These are phyloP conservation scores for Heliconius cydno DNA, from an alignment of 2,888 invertebrate species.

Conservation along the genomic window DNA sequence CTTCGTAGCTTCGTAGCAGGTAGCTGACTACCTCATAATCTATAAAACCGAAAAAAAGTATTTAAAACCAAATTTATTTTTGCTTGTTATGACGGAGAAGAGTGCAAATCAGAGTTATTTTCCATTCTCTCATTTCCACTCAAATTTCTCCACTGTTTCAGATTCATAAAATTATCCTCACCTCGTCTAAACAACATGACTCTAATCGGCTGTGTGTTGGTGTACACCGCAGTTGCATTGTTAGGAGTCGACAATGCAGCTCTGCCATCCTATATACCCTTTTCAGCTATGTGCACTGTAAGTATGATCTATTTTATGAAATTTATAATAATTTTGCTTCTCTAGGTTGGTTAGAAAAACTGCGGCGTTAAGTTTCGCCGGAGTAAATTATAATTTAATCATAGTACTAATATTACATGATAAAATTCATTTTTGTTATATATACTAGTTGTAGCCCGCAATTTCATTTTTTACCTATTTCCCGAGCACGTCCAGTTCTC, in stretches of 20 bases:
- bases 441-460: too few relatives aligned
- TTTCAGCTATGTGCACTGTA: constrained; percentile 94
- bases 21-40: too few relatives aligned
- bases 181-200: constrained; percentile 96
- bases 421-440: too few relatives aligned
- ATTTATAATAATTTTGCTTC: not conserved
- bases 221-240: constrained; percentile 94
- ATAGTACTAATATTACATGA: too few relatives aligned
- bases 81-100: not conserved
- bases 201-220: constrained; percentile 93
- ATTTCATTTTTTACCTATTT: too few relatives aligned
- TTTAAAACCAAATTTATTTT: not conserved
- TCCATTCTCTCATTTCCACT: not conserved
- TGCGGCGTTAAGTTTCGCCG: not conserved
- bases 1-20: too few relatives aligned
- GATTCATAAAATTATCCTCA: constrained; percentile 95
- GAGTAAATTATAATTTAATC: too few relatives aligned
- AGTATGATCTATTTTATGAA: constrained; percentile 63
- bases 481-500: too few relatives aligned
- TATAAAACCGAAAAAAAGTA: too few relatives aligned
- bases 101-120: too few relatives aligned
- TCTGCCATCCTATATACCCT: constrained; percentile 87
- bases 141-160: constrained; percentile 58
- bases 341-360: not conserved
- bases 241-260: constrained; percentile 93